Base-by-base conservation (phyloP, 2,113 vertebrate genomes). In the Coregonus clupeaformis region DNA sequence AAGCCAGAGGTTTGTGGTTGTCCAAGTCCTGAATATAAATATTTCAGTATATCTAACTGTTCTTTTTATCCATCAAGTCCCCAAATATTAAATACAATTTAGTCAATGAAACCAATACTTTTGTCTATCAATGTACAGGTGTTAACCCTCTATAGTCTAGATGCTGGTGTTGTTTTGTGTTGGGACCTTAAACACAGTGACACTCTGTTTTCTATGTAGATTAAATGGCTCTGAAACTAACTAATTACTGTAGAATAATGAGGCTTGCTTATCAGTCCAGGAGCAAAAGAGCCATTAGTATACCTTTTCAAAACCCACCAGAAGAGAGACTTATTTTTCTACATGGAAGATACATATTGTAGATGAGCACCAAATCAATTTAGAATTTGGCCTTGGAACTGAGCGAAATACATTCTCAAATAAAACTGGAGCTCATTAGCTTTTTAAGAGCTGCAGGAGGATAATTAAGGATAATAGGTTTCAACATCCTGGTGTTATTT, bases 401-500 rank as follows among this genome's bases (percentile, higher is more conserved):
- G 70, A 52, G 62, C 73, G 68, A 14, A 52, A 74, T 68, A 64
- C 73, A 74, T 77, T 82, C 62, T 68, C 29, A 73, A 74, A 36
- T 68, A 71, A 80, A 80, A 69, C 47, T 78, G 68, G 67, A 64
- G 68, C 80, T 82, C 69, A 77, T 88, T 82, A 72, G 71, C 77
- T 78, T 80, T 64, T 79, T 63, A 80, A 85, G 80, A 78, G 75
- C 76, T 66, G 59, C 55, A 65, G 79, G 74, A n/a, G 67, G 75
- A 70, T 83, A 72, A 85, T 84, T 68, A 80, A 75, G 59, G 72
- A 36, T 32, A 52, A 71, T 52, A 65, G 69, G 69, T 75, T 73
- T 75, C 62, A 79, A 62, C 64, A 52, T 75, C 76, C 36, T 69
- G 74, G 75, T 72, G 67, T 79, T 75, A 18, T 67, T n/a, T 74